A percentile compares a stretch with the other conserved stretches of the same genome.
Conservation (phyloP, 1,140 invertebrate species). For the Eurosta solidaginis region DNA sequence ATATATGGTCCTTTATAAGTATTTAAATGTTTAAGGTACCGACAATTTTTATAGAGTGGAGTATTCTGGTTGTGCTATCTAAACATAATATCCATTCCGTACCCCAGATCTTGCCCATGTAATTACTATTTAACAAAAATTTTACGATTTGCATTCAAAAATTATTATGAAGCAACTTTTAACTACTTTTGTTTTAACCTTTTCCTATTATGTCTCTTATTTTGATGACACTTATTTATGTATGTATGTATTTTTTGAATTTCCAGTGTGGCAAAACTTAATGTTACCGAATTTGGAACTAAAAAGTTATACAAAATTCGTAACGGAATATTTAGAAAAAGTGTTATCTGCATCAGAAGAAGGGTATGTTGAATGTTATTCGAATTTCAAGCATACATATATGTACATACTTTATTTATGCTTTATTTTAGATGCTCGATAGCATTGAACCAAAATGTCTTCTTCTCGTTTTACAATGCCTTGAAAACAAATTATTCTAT, state of each 20-base stretch:
- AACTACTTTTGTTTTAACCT: too few species aligned
- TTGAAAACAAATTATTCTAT: constrained; percentile 50
- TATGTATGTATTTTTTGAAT: constrained; percentile 38
- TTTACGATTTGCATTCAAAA: too few species aligned
- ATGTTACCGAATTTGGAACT: constrained; percentile 77
- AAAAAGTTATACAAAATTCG: constrained; percentile 73
- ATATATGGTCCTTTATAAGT: too few species aligned
- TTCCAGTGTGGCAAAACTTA: constrained; percentile 77
- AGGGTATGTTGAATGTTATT: constrained; percentile 28
- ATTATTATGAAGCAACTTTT: too few species aligned
- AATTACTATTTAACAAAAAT: too few species aligned
- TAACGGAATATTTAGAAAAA: constrained; percentile 71
- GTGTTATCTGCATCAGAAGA: constrained; percentile 60
- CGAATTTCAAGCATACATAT: not conserved
- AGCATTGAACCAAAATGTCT: constrained; percentile 51
- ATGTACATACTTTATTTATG: not conserved
- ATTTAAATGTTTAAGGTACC: too few species aligned
- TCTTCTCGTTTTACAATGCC: constrained; percentile 61
- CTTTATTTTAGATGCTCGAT: constrained; percentile 16
- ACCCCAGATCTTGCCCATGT: too few species aligned
- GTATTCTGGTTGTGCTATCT: too few species aligned
- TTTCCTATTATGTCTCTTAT: too few species aligned
- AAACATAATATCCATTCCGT: too few species aligned
- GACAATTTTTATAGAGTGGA: too few species aligned
- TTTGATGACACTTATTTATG: not conserved